These are phyloP conservation scores for Chymomyza costata DNA, from an alignment of 1,140 invertebrate genomes.

Conservation along the genomic window DNA sequence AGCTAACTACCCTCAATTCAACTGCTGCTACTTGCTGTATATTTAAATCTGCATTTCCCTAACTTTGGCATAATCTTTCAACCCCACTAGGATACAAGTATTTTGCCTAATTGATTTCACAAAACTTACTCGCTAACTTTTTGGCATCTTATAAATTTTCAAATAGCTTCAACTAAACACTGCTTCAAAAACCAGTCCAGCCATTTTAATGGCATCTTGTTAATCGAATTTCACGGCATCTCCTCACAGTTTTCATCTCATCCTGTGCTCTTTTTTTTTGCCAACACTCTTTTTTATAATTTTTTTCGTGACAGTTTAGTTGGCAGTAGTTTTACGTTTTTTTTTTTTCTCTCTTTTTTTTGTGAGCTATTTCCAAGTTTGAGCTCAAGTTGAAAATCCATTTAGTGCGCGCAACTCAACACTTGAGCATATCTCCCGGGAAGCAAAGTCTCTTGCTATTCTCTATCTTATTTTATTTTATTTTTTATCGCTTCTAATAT, in stretches of 20 bases:
- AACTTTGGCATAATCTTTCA: too few relatives aligned
- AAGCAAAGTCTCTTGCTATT: constrained; percentile 3
- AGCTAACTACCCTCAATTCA: too few relatives aligned
- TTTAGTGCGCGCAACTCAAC: constrained; percentile 72
- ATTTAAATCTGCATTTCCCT: too few relatives aligned
- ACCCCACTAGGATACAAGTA: too few relatives aligned
- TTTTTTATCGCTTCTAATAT: constrained; percentile 62
- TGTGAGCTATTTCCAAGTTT: too few relatives aligned
- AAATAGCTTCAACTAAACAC: constrained; percentile 58
- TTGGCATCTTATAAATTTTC: constrained; percentile 72
- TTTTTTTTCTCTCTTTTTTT: constrained; percentile 12
- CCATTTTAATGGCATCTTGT: constrained; percentile 66
- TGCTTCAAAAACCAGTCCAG: constrained; percentile 12
- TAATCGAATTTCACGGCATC: constrained; percentile 69
- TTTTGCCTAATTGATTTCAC: constrained; percentile 63
- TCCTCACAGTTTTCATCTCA: constrained; percentile 40
- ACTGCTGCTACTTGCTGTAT: too few relatives aligned
- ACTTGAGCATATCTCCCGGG: constrained; percentile 57
- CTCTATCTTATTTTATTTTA: too few relatives aligned
- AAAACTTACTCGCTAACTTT: constrained; percentile 63
- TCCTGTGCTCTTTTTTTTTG: neutral
- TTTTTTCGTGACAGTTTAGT: constrained; percentile 55
- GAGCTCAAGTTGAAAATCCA: constrained; percentile 53
- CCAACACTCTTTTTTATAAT: constrained; percentile 9
- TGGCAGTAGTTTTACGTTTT: constrained; percentile 66